Percentiles rank a stretch among this genome's conserved stretches.
These are phyloP conservation scores for Pelobates fuscus DNA, from an alignment of 2,113 vertebrate genomes.

Conservation along the genomic window DNA sequence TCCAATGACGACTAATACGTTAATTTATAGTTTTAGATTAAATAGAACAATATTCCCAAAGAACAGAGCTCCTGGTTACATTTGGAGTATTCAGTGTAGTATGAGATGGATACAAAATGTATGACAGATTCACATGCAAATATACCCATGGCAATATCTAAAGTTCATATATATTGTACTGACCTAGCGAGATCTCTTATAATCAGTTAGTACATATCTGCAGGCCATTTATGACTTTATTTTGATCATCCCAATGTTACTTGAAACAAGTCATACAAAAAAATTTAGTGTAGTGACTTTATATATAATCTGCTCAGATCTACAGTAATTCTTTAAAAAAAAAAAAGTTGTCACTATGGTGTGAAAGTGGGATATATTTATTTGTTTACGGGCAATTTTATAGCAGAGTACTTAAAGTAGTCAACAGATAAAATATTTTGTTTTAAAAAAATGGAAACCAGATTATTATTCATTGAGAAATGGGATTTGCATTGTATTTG, in stretches of 20 bases:
- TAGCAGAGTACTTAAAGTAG: too few relatives aligned
- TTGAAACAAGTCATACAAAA: neutral
- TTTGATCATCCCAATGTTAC: neutral
- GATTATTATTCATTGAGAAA: too few relatives aligned
- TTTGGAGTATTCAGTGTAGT: neutral
- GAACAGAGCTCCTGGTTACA: neutral
- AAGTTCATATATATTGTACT: slow-evolving; percentile 15
- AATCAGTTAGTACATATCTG: slow-evolving; percentile 17
- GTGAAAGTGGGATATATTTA: too few relatives aligned
- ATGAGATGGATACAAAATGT: neutral
- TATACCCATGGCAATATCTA: slow-evolving; percentile 11
- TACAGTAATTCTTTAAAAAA: neutral
- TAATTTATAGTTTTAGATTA: too few relatives aligned
- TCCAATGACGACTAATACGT: too few relatives aligned
- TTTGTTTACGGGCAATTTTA: too few relatives aligned
- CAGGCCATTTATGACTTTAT: slow-evolving; percentile 26
- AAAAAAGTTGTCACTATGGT: too few relatives aligned
- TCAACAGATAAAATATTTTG: too few relatives aligned
- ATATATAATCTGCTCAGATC: too few relatives aligned
- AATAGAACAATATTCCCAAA: too few relatives aligned
- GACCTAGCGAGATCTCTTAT: slow-evolving; percentile 21
- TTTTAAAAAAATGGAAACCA: too few relatives aligned
- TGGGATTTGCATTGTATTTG: too few relatives aligned
- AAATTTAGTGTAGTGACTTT: neutral
- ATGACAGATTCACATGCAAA: slow-evolving; percentile 11